These are phyloP conservation scores for Caenorhabditis auriculariae DNA, from an alignment of 2,888 invertebrate species.

Conservation along the genomic window DNA sequence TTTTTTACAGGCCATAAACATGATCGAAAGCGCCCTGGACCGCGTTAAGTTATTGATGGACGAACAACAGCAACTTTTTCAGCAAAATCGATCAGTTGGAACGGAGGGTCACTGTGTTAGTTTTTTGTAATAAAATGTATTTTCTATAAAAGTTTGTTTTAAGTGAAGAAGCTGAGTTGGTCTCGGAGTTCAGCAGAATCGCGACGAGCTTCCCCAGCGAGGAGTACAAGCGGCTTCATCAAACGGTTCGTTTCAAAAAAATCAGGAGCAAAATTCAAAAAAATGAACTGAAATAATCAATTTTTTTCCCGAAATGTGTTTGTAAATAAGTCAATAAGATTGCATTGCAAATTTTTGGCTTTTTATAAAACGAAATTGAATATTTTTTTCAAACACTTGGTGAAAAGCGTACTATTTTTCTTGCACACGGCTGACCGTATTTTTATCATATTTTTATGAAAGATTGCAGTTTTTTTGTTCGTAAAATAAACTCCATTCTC, in stretches of 20 bases:
- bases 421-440: too few species aligned
- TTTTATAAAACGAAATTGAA: too few species aligned
- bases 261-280: too few species aligned
- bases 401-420: too few species aligned
- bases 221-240: too few species aligned
- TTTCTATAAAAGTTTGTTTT: background rate
- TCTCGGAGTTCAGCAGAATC: slow-evolving; percentile 2
- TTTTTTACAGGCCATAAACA: slow-evolving; percentile 39
- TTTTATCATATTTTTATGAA: background rate
- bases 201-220: slow-evolving; percentile 7
- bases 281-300: too few species aligned
- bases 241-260: too few species aligned
- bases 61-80: slow-evolving; percentile 27
- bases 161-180: slow-evolving; percentile 11
- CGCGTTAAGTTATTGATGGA: slow-evolving; percentile 33
- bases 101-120: slow-evolving; percentile 14
- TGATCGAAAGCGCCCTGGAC: slow-evolving; percentile 48
- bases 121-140: background rate
- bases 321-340: too few species aligned
- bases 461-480: background rate
- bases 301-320: too few species aligned
- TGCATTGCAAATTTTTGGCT: too few species aligned
- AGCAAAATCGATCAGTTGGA: slow-evolving; percentile 35
- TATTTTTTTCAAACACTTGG: too few species aligned
- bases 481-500: background rate